phyloP scores from a whole-genome alignment of 2,888 invertebrate genomes.

The Ctena decussata region DNA sequence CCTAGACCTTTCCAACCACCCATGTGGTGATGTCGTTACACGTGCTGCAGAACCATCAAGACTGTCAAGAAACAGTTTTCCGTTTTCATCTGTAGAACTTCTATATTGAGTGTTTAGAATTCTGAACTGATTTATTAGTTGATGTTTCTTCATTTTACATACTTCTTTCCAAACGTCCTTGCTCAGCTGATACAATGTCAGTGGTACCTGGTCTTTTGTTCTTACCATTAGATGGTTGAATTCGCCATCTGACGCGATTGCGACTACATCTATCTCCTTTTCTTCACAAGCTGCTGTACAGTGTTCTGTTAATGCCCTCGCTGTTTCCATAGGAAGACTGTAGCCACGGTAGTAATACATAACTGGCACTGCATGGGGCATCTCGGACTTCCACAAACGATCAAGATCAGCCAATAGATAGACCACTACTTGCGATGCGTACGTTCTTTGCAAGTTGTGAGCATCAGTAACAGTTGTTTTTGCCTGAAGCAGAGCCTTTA shows the following conservation, averaged over 20 bases:
- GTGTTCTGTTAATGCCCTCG: slow-evolving; percentile 12
- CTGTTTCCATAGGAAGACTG: slow-evolving; percentile 33
- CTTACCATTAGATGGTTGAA: slow-evolving; percentile 24
- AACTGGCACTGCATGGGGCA: slow-evolving; percentile 40
- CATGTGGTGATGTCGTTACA: neutral
- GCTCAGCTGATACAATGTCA: slow-evolving; percentile 30
- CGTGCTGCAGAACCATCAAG: too few species aligned
- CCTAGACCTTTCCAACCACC: neutral
- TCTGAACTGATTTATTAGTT: neutral
- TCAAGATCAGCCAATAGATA: slow-evolving; percentile 39
- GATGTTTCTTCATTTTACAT: neutral
- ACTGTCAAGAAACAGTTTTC: neutral
- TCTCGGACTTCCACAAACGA: slow-evolving; percentile 41
- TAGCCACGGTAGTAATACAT: slow-evolving; percentile 40
- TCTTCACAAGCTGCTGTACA: neutral
- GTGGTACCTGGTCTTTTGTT: slow-evolving; percentile 3
- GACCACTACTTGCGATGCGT: slow-evolving; percentile 39
- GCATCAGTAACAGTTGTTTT: slow-evolving; percentile 12
- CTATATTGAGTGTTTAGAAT: neutral
- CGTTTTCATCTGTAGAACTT: neutral
- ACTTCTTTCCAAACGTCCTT: slow-evolving; percentile 23
- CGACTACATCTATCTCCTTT: slow-evolving; percentile 9
- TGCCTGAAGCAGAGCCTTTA: neutral
- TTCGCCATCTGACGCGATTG: slow-evolving; percentile 29
- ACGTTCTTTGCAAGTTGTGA: slow-evolving; percentile 26